phyloP scores from a whole-genome alignment of 2,888 invertebrate genomes.

The Yponomeuta evonymella region DNA sequence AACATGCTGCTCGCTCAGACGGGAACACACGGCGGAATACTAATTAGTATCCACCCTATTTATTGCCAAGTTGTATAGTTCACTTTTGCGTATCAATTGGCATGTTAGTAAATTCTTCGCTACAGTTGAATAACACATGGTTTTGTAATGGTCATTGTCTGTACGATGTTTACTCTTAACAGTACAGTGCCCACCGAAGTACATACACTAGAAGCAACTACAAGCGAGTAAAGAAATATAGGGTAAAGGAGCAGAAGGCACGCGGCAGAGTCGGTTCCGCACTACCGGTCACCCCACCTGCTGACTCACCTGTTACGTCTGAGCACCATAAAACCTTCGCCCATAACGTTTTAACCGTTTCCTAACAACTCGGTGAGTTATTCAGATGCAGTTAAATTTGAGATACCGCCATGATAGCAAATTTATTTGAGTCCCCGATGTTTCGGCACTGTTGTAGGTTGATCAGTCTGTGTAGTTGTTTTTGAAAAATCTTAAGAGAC shows the following conservation, averaged over 20 bases:
- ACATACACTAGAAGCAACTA: not conserved
- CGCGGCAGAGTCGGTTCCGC: slow-evolving; percentile 50
- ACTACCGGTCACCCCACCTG: slow-evolving; percentile 64
- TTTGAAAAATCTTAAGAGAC: too few species aligned
- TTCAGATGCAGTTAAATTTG: not conserved
- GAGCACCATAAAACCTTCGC: slow-evolving; percentile 33
- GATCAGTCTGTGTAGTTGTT: too few species aligned
- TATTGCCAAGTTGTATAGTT: slow-evolving; percentile 17
- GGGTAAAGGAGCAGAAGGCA: slow-evolving; percentile 25
- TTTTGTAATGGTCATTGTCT: not conserved
- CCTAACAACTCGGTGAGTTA: not conserved
- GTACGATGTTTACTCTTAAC: not conserved
- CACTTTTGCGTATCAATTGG: not conserved
- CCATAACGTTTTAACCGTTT: not conserved
- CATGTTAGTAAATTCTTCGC: slow-evolving; percentile 5
- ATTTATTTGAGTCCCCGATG: too few species aligned
- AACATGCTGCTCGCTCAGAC: slow-evolving; percentile 66
- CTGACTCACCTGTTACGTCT: slow-evolving; percentile 64
- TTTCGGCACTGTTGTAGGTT: too few species aligned
- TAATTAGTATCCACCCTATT: slow-evolving; percentile 33
- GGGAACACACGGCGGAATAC: slow-evolving; percentile 63
- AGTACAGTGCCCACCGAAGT: not conserved
- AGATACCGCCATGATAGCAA: too few species aligned
- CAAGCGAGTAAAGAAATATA: not conserved
- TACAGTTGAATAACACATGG: not conserved